Evolutionary conservation across 1,140 invertebrate species (phyloP).

Genomic region (Drosophila dunni): DNA sequence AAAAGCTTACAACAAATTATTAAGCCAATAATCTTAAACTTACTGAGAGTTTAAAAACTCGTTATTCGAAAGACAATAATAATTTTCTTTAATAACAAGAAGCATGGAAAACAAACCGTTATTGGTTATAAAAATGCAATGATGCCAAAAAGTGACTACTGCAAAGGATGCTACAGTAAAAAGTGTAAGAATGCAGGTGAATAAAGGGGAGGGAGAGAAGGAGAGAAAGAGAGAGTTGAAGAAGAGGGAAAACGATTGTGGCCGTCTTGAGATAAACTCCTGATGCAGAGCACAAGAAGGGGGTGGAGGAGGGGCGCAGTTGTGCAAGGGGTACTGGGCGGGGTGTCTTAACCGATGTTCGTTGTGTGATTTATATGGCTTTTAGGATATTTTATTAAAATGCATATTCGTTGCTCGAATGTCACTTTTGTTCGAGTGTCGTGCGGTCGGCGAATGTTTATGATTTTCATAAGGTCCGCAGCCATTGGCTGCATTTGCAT

Average conservation of each 20-base stretch:
- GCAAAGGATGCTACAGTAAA: neutral
- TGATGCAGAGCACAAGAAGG: neutral
- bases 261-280: conserved; percentile 41
- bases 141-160: neutral
- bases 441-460: conserved; percentile 75
- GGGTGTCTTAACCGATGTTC: neutral
- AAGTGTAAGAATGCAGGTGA: neutral
- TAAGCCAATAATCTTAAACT: no score
- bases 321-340: neutral
- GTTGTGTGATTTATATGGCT: conserved; percentile 83
- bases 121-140: conserved; percentile 36
- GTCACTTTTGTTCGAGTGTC: conserved; percentile 59
- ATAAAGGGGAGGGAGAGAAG: no score
- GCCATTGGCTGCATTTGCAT: conserved; percentile 55
- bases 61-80: no score
- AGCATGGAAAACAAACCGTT: conserved; percentile 35
- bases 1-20: no score
- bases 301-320: neutral
- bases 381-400: conserved; percentile 85
- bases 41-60: no score
- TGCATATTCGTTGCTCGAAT: conserved; percentile 84
- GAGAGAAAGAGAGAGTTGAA: neutral
- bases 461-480: conserved; percentile 82
- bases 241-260: conserved; percentile 3
- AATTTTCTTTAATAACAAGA: conserved; percentile 6